Percentiles rank a stretch among this genome's conserved stretches.
Conservation (phyloP, 2,113 vertebrate genomes). For the Orientallactaga bullata region DNA sequence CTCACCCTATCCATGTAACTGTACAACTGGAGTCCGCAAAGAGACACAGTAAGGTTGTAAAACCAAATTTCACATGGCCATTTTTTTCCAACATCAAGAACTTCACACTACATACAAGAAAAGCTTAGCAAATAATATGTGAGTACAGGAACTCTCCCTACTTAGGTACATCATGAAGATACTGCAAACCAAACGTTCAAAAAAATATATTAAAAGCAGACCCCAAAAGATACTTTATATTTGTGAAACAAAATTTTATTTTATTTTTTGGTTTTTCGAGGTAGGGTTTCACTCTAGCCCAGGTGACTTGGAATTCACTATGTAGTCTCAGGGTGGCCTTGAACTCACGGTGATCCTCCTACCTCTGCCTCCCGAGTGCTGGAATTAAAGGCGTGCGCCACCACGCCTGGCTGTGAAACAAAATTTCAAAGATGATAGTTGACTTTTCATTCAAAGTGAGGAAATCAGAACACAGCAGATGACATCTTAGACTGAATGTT, state of each 20-base stretch:
- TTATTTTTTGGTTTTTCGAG: no score
- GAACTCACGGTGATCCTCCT: no score
- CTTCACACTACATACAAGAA: background rate
- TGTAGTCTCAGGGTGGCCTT: no score
- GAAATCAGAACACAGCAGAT: background rate
- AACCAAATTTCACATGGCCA: background rate
- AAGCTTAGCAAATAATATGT: background rate
- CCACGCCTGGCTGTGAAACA: no score
- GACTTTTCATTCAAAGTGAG: background rate
- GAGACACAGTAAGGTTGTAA: background rate
- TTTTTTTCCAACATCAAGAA: background rate
- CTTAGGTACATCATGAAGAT: background rate
- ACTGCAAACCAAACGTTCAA: conserved; percentile 3
- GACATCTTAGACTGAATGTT: no score
- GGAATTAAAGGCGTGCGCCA: no score
- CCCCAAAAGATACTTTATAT: background rate
- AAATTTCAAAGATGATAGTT: background rate
- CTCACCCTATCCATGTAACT: background rate
- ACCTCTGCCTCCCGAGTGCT: no score
- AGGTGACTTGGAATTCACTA: no score
- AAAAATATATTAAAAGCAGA: background rate
- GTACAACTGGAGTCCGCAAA: background rate
- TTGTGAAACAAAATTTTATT: background rate
- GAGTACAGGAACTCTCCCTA: background rate
- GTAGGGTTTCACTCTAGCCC: no score